These are phyloP conservation scores for Ceratotherium simum DNA, from an alignment of 2,113 vertebrate genomes.

Conservation along the genomic window DNA sequence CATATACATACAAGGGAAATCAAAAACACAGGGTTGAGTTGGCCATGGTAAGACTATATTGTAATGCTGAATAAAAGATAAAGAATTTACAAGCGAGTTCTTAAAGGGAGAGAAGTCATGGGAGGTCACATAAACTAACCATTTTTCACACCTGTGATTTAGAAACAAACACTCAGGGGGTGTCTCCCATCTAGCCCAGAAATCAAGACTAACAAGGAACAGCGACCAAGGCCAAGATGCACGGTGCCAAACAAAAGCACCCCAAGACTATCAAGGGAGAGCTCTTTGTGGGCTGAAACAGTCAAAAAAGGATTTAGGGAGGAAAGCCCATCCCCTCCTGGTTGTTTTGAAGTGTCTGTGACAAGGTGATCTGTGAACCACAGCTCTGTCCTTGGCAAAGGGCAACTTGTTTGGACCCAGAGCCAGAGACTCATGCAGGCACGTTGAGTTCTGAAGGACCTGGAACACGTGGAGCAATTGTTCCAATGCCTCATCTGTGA, in stretches of 20 bases:
- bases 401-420: accelerated
- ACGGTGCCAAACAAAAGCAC: accelerated
- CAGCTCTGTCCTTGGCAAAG: not conserved
- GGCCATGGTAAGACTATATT: not conserved
- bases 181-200: not conserved
- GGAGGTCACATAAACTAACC: not conserved
- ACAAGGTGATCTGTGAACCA: accelerated
- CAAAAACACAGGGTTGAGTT: not conserved
- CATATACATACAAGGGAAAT: not conserved
- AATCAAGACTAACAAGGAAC: not conserved
- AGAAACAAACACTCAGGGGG: not conserved
- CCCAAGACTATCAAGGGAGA: not conserved
- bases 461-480: not conserved
- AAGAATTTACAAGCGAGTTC: not conserved
- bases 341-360: not conserved
- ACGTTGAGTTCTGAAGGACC: not conserved
- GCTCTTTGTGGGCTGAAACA: not conserved
- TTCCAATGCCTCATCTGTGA: not conserved
- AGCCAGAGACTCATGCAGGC: not conserved
- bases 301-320: not conserved
- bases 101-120: not conserved
- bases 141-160: not conserved
- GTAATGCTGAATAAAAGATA: not conserved
- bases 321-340: not conserved
- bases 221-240: not conserved